Percentiles rank a stretch among this genome's conserved stretches.
Conservation (phyloP, 2,888 invertebrate species). For the Acanthopleura granulata region DNA sequence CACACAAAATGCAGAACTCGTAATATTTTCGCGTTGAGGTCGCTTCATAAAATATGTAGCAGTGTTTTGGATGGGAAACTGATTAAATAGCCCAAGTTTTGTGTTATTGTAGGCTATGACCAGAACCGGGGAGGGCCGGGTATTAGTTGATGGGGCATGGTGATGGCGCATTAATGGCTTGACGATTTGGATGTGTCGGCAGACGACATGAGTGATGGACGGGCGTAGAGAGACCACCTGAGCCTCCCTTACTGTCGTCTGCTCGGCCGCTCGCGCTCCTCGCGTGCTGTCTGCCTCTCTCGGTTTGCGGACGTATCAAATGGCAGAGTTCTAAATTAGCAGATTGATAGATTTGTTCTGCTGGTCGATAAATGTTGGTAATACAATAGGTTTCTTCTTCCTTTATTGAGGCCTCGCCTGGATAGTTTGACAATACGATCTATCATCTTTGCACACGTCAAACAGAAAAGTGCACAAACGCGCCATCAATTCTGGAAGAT, state of each 20-base stretch:
- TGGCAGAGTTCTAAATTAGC: neutral
- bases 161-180: neutral
- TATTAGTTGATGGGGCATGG: neutral
- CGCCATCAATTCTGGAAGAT: no score
- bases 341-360: constrained; percentile 2
- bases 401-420: neutral
- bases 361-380: constrained; percentile 6
- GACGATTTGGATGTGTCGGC: constrained; percentile 7
- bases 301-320: constrained; percentile 1
- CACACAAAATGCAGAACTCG: neutral
- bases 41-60: constrained; percentile 5
- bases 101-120: neutral
- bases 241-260: neutral
- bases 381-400: neutral
- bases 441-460: no score
- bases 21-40: neutral
- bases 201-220: neutral
- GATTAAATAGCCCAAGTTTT: neutral
- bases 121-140: no score
- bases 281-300: neutral
- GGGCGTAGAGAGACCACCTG: neutral
- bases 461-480: no score
- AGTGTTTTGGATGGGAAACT: neutral
- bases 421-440: no score
- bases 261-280: neutral